These are phyloP conservation scores for Timema cristinae DNA, from an alignment of 2,888 invertebrate species.

Conservation along the genomic window DNA sequence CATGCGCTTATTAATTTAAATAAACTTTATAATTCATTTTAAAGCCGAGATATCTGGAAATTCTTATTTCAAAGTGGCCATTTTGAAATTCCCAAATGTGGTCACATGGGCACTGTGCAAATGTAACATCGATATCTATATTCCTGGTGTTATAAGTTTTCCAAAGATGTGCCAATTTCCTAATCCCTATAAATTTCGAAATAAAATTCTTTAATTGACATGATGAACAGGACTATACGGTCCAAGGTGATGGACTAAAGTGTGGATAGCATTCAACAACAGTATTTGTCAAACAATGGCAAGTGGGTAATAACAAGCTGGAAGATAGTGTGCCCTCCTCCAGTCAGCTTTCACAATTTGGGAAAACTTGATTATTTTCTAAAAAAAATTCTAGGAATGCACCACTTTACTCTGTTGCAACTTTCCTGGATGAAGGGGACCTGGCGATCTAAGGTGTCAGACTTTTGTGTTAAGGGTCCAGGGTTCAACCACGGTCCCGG, in stretches of 20 bases:
- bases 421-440: not conserved
- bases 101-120: not conserved
- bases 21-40: not conserved
- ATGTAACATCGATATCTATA: not conserved
- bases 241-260: too few species aligned
- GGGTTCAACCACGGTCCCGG: too few species aligned
- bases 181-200: not conserved
- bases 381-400: not conserved
- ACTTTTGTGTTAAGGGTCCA: too few species aligned
- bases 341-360: too few species aligned
- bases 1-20: not conserved
- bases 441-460: too few species aligned
- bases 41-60: not conserved
- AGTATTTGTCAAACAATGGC: too few species aligned
- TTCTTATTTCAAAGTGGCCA: not conserved
- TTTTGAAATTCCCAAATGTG: not conserved
- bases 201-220: not conserved
- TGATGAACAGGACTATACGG: not conserved
- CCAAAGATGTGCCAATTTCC: constrained; percentile 4
- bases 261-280: too few species aligned
- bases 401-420: constrained; percentile 1
- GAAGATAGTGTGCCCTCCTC: too few species aligned
- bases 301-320: too few species aligned
- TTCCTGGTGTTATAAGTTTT: constrained; percentile 10
- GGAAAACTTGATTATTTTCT: too few species aligned